phyloP scores from a whole-genome alignment of 2,888 invertebrate species.

The Geotrupes spiniger region DNA sequence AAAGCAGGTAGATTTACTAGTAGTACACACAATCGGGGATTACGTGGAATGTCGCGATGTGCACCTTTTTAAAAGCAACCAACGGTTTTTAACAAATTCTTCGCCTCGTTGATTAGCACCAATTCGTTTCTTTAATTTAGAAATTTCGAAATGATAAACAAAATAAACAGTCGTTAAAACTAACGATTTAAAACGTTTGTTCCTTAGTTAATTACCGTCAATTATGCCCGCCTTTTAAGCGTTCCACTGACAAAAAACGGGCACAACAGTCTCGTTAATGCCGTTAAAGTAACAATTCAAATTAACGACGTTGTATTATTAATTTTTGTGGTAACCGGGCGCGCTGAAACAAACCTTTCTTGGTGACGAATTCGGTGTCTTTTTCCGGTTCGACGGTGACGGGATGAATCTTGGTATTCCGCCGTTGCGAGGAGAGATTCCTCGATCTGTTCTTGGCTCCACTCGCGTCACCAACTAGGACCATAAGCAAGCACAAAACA shows the following conservation, averaged over 20 bases:
- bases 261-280: no score
- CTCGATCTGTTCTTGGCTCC: slow-evolving; percentile 20
- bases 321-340: no score
- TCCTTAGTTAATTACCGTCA: not conserved
- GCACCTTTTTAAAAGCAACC: no score
- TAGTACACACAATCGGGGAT: no score
- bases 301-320: no score
- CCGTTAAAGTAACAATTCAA: not conserved
- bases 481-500: slow-evolving; percentile 19
- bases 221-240: no score
- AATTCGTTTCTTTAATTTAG: no score
- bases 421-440: slow-evolving; percentile 2
- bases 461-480: slow-evolving; percentile 22
- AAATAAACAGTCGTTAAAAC: not conserved
- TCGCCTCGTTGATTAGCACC: no score
- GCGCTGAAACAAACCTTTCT: slow-evolving; percentile 16
- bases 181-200: slow-evolving; percentile 4
- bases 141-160: not conserved
- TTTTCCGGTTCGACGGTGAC: slow-evolving; percentile 9
- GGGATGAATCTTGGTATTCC: not conserved
- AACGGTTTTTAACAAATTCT: no score
- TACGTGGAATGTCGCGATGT: no score
- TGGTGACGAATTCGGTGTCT: slow-evolving; percentile 15
- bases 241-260: not conserved
- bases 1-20: no score